These are phyloP conservation scores for Nesidiocoris tenuis DNA, from an alignment of 2,888 invertebrate genomes.

Conservation along the genomic window DNA sequence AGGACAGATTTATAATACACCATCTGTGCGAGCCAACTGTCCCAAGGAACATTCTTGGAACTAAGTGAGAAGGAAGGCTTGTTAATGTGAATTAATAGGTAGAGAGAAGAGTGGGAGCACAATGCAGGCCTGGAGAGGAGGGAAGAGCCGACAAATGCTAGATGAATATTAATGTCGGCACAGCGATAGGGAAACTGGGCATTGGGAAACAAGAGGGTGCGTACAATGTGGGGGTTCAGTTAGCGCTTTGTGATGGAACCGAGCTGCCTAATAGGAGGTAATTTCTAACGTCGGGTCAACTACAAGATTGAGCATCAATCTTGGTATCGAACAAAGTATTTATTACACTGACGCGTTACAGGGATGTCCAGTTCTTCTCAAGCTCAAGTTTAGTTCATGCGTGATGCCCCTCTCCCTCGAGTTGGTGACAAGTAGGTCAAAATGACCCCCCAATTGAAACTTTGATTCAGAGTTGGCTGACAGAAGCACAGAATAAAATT, in stretches of 20 bases:
- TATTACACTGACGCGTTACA: too few relatives aligned
- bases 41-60: too few relatives aligned
- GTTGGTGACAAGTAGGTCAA: too few relatives aligned
- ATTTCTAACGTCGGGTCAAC: conserved; percentile 40
- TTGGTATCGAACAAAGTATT: too few relatives aligned
- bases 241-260: conserved; percentile 1
- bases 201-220: too few relatives aligned
- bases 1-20: conserved; percentile 20
- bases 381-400: too few relatives aligned
- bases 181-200: too few relatives aligned
- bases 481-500: too few relatives aligned
- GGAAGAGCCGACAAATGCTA: conserved; percentile 36
- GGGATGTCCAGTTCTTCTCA: too few relatives aligned
- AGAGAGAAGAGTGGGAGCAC: conserved; percentile 10
- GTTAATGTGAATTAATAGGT: conserved; percentile 36
- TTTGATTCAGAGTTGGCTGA: too few relatives aligned
- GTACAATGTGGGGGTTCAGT: neutral
- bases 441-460: too few relatives aligned
- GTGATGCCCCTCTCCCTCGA: too few relatives aligned
- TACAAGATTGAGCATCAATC: conserved; percentile 28
- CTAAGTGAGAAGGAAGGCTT: neutral
- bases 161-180: conserved; percentile 39
- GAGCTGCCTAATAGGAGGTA: conserved; percentile 39
- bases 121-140: conserved; percentile 1
- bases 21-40: conserved; percentile 27